A percentile compares a stretch with the other conserved stretches of the same genome.
Conservation (phyloP, 2,797 vertebrate species). For the Enteromius radiatus region DNA sequence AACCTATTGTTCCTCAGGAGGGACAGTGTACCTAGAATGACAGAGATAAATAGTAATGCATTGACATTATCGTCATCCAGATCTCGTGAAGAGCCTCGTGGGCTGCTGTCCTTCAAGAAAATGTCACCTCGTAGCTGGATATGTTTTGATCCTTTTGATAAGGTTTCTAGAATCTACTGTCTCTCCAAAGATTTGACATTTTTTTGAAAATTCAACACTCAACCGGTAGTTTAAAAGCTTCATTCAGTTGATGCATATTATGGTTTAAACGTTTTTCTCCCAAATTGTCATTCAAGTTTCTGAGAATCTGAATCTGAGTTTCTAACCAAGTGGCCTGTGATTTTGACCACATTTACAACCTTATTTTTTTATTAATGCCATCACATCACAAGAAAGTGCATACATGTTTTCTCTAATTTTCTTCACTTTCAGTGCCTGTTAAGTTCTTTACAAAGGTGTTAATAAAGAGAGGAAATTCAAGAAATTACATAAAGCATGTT, state of each 20-base stretch:
- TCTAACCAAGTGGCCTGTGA: not conserved
- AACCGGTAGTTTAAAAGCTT: not conserved
- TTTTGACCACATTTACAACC: not conserved
- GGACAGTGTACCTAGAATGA: constrained; percentile 33
- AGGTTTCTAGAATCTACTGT: not conserved
- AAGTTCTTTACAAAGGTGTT: not conserved
- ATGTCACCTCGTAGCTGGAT: constrained; percentile 1
- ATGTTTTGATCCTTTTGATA: constrained; percentile 8
- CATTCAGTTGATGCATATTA: not conserved
- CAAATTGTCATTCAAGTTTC: not conserved
- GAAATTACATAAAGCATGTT: not conserved
- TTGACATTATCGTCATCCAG: constrained; percentile 33
- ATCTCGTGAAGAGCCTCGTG: constrained; percentile 1
- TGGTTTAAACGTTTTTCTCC: not conserved
- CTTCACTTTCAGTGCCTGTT: not conserved
- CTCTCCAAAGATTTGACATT: not conserved
- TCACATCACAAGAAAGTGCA: not conserved
- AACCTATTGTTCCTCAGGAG: constrained; percentile 36
- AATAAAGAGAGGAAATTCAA: not conserved
- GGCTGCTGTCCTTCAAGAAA: constrained; percentile 17
- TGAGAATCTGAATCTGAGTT: not conserved
- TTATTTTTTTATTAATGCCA: not conserved
- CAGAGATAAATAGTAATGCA: constrained; percentile 53
- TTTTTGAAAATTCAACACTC: not conserved
- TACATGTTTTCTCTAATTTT: not conserved